Conservation (phyloP, 2,113 vertebrate genomes). For the Melanerpes aurifrons region DNA sequence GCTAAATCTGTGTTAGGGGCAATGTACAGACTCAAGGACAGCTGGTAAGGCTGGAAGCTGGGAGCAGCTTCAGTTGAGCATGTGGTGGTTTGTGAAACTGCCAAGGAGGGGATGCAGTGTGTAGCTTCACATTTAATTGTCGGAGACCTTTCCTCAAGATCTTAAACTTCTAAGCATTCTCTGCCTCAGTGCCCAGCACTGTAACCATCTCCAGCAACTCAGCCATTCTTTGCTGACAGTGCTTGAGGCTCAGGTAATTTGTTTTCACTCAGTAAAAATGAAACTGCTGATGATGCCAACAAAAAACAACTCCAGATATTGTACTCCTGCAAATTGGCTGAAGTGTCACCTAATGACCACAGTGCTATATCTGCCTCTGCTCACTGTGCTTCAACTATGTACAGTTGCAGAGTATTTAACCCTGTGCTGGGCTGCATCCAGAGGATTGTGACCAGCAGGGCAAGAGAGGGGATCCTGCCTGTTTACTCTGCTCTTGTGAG, state of each 20-base stretch:
- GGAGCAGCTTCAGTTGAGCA: not conserved
- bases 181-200: not conserved
- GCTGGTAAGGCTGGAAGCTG: not conserved
- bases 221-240: accelerated
- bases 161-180: not conserved
- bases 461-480: too few species aligned
- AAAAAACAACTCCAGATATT: not conserved
- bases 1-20: not conserved
- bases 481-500: too few species aligned
- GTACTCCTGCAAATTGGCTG: not conserved
- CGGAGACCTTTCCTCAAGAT: not conserved
- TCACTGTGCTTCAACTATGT: not conserved
- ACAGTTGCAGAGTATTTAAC: not conserved
- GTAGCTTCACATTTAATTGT: not conserved
- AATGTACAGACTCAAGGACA: not conserved
- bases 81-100: not conserved
- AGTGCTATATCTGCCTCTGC: not conserved
- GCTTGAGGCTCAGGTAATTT: not conserved
- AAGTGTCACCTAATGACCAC: not conserved
- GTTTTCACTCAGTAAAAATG: not conserved
- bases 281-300: not conserved
- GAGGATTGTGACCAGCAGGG: too few species aligned
- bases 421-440: too few species aligned
- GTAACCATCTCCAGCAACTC: not conserved
- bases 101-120: not conserved